Conservation (phyloP, 2,797 vertebrate genomes). For the Fratercula arctica region DNA sequence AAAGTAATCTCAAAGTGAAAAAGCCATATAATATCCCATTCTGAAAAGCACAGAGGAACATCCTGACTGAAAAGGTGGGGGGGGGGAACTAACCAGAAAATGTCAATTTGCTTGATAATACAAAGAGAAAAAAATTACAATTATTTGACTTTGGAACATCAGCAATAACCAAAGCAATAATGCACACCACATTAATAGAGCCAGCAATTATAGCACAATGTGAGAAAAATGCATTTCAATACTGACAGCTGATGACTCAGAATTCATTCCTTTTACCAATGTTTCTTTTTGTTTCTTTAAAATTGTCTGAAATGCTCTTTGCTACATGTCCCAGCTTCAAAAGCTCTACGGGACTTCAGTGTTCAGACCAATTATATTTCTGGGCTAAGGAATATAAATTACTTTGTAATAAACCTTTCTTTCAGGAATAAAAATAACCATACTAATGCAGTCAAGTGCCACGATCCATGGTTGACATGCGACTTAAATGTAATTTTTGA, state of each 20-base stretch:
- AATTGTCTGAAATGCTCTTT: constrained; percentile 50
- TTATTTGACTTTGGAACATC: constrained; percentile 45
- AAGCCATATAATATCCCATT: neutral
- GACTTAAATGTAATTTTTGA: constrained; percentile 10
- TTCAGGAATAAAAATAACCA: constrained; percentile 41
- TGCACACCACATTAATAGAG: constrained; percentile 41
- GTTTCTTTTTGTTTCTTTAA: constrained; percentile 49
- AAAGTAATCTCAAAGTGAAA: neutral
- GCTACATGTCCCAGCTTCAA: constrained; percentile 22
- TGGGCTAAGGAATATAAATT: constrained; percentile 36
- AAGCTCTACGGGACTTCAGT: constrained; percentile 32
- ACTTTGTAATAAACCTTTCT: constrained; percentile 41
- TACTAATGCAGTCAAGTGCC: constrained; percentile 26
- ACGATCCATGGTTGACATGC: neutral
- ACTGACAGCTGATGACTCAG: constrained; percentile 59
- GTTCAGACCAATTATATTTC: constrained; percentile 31
- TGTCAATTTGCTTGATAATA: constrained; percentile 20
- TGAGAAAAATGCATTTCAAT: constrained; percentile 57
- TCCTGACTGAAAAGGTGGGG: neutral
- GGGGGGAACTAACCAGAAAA: neutral
- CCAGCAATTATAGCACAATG: constrained; percentile 46
- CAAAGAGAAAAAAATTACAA: neutral
- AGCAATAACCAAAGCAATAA: constrained; percentile 47
- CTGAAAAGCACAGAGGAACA: constrained; percentile 1
- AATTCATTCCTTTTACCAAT: constrained; percentile 22